Conservation (phyloP, 2,888 invertebrate species). For the Cyrtodaria siliqua region DNA sequence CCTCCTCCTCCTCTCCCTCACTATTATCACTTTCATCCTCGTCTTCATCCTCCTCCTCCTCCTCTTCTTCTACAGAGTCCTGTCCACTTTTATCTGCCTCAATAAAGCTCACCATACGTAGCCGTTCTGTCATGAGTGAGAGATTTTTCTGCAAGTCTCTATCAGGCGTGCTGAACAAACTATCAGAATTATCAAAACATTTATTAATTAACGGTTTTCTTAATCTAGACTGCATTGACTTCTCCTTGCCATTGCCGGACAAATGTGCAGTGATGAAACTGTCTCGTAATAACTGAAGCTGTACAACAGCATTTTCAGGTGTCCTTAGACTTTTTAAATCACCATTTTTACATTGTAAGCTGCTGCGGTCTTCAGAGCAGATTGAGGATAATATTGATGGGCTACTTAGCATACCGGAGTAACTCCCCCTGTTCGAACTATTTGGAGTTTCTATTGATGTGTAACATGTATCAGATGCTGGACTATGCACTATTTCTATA, state of each 20-base stretch:
- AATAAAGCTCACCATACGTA: slow-evolving; percentile 19
- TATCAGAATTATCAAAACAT: background rate
- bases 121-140: slow-evolving; percentile 18
- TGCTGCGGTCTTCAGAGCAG: slow-evolving; percentile 1
- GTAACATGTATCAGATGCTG: slow-evolving; percentile 31
- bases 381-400: slow-evolving; percentile 42
- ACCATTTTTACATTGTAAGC: background rate
- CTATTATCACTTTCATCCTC: slow-evolving; percentile 30
- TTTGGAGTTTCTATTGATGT: slow-evolving; percentile 38
- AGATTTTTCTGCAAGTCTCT: slow-evolving; percentile 5
- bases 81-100: slow-evolving; percentile 20
- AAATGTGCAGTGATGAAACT: slow-evolving; percentile 36
- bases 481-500: slow-evolving; percentile 61
- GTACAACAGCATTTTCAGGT: slow-evolving; percentile 33
- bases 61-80: slow-evolving; percentile 25
- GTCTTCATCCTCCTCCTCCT: slow-evolving; percentile 30
- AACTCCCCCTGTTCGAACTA: slow-evolving; percentile 10
- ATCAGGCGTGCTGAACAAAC: slow-evolving; percentile 15
- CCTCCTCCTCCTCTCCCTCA: slow-evolving; percentile 32
- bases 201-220: too few species aligned
- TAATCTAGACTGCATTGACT: too few species aligned
- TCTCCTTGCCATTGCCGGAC: too few species aligned
- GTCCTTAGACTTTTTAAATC: background rate
- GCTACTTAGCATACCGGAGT: background rate
- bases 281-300: slow-evolving; percentile 55